Percentiles rank a stretch among this genome's conserved stretches.
phyloP scores from a whole-genome alignment of 2,888 invertebrate species.

The Lissonota sp. region DNA sequence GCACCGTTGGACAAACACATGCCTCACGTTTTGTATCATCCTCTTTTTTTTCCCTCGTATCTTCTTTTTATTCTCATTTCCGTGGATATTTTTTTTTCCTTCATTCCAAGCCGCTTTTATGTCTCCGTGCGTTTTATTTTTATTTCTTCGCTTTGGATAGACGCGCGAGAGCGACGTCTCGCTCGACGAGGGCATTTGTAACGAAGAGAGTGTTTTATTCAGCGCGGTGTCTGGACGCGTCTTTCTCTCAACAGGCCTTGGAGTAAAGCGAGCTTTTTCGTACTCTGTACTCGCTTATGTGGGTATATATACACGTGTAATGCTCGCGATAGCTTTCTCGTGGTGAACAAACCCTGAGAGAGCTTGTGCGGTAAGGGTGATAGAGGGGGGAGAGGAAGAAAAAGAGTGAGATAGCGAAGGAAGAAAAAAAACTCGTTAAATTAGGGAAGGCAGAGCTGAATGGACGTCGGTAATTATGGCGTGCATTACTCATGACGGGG shows the following conservation, averaged over 20 bases:
- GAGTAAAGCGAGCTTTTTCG: slow-evolving; percentile 52
- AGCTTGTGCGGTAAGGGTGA: slow-evolving; percentile 53
- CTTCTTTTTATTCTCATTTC: neutral
- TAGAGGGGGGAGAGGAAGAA: slow-evolving; percentile 28
- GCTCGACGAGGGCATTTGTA: slow-evolving; percentile 64
- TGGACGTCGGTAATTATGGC: slow-evolving; percentile 78
- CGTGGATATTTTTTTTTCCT: slow-evolving; percentile 10
- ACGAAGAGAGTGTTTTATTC: slow-evolving; percentile 76
- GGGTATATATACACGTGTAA: neutral
- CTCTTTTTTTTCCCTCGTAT: neutral
- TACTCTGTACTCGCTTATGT: too few relatives aligned
- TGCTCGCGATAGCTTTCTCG: slow-evolving; percentile 61
- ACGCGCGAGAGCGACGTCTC: slow-evolving; percentile 15
- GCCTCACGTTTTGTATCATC: slow-evolving; percentile 42
- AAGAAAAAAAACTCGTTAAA: slow-evolving; percentile 78
- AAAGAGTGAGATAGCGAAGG: slow-evolving; percentile 26
- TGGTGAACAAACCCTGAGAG: slow-evolving; percentile 42
- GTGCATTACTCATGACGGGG: slow-evolving; percentile 79
- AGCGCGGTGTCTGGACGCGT: slow-evolving; percentile 74
- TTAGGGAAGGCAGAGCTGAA: slow-evolving; percentile 76
- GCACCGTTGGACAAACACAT: slow-evolving; percentile 11
- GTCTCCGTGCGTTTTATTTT: slow-evolving; percentile 2
- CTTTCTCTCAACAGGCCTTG: slow-evolving; percentile 62
- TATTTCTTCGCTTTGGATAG: slow-evolving; percentile 14
- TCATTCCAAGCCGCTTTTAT: slow-evolving; percentile 4